Conservation (phyloP, 2,113 vertebrate genomes). For the Archocentrus centrarchus region DNA sequence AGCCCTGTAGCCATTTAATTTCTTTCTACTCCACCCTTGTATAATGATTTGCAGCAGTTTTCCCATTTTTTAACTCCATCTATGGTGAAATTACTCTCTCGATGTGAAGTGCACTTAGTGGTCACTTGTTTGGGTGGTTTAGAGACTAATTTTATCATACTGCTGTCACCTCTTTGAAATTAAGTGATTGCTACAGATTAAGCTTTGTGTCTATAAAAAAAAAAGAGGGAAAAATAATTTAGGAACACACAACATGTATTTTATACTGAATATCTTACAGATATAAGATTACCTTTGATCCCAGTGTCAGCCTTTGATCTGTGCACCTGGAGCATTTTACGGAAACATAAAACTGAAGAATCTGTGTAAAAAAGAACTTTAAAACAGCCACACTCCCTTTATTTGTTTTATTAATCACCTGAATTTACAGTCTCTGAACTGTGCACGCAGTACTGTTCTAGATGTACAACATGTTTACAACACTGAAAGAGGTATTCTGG, state of each 20-base stretch:
- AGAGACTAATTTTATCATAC: background rate
- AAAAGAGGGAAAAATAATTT: background rate
- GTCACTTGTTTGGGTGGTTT: background rate
- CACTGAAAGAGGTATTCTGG: background rate
- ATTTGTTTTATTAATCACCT: conserved; percentile 27
- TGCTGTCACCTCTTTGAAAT: background rate
- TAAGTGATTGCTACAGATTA: background rate
- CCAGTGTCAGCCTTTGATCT: background rate
- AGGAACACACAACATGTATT: background rate
- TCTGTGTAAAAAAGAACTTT: background rate
- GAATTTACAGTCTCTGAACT: conserved; percentile 29
- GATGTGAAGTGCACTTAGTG: background rate
- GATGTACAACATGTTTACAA: conserved; percentile 36
- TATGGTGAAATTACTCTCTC: conserved; percentile 1
- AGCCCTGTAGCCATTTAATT: conserved; percentile 2
- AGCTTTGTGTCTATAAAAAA: background rate
- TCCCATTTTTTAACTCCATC: background rate
- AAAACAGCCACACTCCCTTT: background rate
- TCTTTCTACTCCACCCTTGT: background rate
- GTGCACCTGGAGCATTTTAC: background rate
- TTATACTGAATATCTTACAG: background rate
- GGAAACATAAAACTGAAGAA: background rate
- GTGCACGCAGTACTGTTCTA: background rate
- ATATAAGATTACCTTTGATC: background rate
- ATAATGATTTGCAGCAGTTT: conserved; percentile 21